These are phyloP conservation scores for Cryptus viduatorius DNA, from an alignment of 2,888 invertebrate genomes.

Conservation along the genomic window DNA sequence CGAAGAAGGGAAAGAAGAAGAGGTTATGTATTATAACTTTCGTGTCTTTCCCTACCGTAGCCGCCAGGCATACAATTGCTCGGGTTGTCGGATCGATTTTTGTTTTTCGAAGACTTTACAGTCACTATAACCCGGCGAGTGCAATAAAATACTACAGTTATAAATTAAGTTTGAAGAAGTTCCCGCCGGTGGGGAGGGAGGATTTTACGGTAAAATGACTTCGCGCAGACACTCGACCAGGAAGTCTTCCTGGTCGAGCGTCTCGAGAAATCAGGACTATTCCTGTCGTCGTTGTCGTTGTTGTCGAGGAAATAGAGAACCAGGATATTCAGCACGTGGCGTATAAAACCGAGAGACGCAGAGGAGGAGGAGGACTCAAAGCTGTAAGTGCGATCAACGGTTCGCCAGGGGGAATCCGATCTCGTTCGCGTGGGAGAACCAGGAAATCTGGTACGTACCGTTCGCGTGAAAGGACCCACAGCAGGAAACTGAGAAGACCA, in stretches of 20 bases:
- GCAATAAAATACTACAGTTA: slow-evolving; percentile 39
- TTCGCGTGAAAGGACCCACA: slow-evolving; percentile 55
- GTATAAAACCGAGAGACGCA: slow-evolving; percentile 32
- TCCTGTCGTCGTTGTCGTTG: slow-evolving; percentile 67
- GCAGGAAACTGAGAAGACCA: slow-evolving; percentile 58
- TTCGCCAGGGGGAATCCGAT: slow-evolving; percentile 66
- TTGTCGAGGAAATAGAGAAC: slow-evolving; percentile 52
- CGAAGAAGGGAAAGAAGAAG: slow-evolving; percentile 28
- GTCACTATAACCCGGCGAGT: not conserved
- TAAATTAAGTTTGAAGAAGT: slow-evolving; percentile 54
- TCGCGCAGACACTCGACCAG: slow-evolving; percentile 59
- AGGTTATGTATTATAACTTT: not conserved
- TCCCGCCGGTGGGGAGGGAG: not conserved
- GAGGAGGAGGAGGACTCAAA: slow-evolving; percentile 49
- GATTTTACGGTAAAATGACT: slow-evolving; percentile 42
- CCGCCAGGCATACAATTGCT: not conserved
- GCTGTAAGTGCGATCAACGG: slow-evolving; percentile 56
- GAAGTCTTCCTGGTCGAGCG: slow-evolving; percentile 58
- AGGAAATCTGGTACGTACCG: slow-evolving; percentile 69
- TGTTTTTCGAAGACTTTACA: slow-evolving; percentile 21
- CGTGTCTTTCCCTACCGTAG: not conserved
- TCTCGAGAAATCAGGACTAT: slow-evolving; percentile 70
- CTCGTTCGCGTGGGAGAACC: slow-evolving; percentile 72
- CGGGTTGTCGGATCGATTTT: not conserved
- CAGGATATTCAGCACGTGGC: slow-evolving; percentile 59